Base-by-base conservation (phyloP, 2,113 vertebrate species). In the Astur gentilis region DNA sequence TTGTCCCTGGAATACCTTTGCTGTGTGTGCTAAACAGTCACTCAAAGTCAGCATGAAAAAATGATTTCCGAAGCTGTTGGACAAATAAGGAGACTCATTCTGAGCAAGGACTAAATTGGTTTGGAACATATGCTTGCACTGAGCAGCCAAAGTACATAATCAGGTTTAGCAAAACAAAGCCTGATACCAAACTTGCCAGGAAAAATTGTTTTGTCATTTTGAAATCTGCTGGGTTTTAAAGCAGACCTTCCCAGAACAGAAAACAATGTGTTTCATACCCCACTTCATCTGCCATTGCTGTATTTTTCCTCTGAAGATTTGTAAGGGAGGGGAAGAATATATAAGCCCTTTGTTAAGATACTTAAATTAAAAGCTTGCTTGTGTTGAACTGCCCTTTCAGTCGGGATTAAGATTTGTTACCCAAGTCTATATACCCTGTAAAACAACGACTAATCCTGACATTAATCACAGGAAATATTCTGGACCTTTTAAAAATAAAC, bases 111-210 rank as follows among this genome's bases (percentile, higher is more conserved):
- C 93, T 91, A 94, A 98, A 93, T 94, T 97, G 97, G 92, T 89
- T 91, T 96, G 97, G 95, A 97, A 97, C 92, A 80, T 97, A 95
- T 87, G 94, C 97, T 98, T 95, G 95, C 15, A 38, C 93, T 93
- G 87, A 92, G 72, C 91, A 96, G 98, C 98, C 98, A 98, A 98
- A 98, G 95, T 95, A 97, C 96, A 96, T 97, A 98, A 97, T 97
- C 95, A 97, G 95, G 87, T 95, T 94, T 94, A 97, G 96, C 96
- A 97, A 97, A 98, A 98, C 88, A 97, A 98, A 97, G 92, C 93
- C 95, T 72, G 90, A 97, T 97, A 95, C 94, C 81, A 92, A 93
- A 96, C 81, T 90, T 97, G 96, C 96, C 95, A 96, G 96, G 91
- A 92, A 96, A 98, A 97, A 89, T 87, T 95, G 87, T 96, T 96